Percentiles rank a stretch among this genome's conserved stretches.
phyloP scores from a whole-genome alignment of 2,797 vertebrate species.

The Pseudotriccus pelzelni region DNA sequence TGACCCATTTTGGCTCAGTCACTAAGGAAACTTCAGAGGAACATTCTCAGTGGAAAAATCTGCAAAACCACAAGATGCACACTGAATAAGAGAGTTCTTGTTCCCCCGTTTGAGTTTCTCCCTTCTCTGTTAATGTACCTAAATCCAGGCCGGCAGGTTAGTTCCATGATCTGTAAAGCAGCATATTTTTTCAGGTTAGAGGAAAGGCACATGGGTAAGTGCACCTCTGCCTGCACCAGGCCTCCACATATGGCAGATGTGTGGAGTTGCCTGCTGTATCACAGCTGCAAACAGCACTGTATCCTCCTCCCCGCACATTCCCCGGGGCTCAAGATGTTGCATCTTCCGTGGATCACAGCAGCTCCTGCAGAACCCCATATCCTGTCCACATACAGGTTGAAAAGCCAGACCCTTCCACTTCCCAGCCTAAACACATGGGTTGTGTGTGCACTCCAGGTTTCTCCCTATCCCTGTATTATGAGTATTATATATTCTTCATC shows the following conservation, averaged over 20 bases:
- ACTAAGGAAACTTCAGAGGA: conserved; percentile 25
- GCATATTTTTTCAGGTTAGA: not conserved
- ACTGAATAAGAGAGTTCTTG: conserved; percentile 5
- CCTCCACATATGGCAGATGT: accelerated
- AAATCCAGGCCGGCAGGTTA: not conserved
- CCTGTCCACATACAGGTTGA: not conserved
- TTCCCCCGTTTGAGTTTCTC: conserved; percentile 9
- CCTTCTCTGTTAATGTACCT: not conserved
- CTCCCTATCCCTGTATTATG: not conserved
- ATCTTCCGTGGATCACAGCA: not conserved
- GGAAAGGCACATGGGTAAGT: not conserved
- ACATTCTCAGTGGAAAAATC: conserved; percentile 12
- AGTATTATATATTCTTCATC: not conserved
- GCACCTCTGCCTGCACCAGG: not conserved
- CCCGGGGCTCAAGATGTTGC: not conserved
- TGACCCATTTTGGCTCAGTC: conserved; percentile 1
- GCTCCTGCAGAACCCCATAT: not conserved
- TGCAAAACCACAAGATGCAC: conserved; percentile 11
- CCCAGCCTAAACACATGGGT: not conserved
- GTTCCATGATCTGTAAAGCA: not conserved
- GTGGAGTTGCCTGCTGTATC: not conserved
- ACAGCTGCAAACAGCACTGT: accelerated
- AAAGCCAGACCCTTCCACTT: not conserved
- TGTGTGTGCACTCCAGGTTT: not conserved
- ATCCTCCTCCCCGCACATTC: accelerated